Base-by-base conservation (phyloP, 2,113 vertebrate species). In the Datnioides undecimradiatus region DNA sequence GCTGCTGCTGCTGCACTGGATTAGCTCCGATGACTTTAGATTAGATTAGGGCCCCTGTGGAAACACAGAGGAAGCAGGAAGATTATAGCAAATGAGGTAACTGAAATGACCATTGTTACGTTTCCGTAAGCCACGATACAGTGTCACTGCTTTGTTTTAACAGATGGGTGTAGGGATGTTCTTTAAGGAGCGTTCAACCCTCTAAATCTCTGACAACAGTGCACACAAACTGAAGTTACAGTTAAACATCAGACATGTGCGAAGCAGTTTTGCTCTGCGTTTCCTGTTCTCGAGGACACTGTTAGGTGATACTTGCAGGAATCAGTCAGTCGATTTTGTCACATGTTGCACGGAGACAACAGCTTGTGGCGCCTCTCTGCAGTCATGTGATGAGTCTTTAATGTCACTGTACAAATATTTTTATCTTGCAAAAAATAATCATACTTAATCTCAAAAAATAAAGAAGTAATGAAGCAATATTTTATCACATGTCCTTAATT, bases 11-110 rank as follows among this genome's bases (percentile, higher is more conserved):
- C 71, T 73, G 49, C 64, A 38, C 49, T 19, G 87, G 91, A 90
- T 92, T 92, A 92, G 76, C 25, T 79, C 38, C 67, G 46, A 88
- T 92, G 89, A 92, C 55, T 91, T 86, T 83, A 91, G 88, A 90
- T 76, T 63, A 87, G 88, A 90, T 89, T 91, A 90, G 43, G 43
- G 65, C 54, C 59, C 34, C 80, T 23, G 72, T 91, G 80, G 79
- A 93, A 91, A 89, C 65, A 16, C 72, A 80, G 63, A 91, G 74
- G 58, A 84, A 82, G 80, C 88, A 87, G 85, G 73, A 69, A 88
- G 85, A 91, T 93, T 90, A 91, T 10, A 41, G 46, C 62, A 79
- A 85, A 84, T 84, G 88, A 90, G 86, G 76, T 80, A 88, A 88
- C 76, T 91, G 64, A 76, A 90, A 55, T 49, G 3, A 87, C 71